A percentile compares a stretch with the other conserved stretches of the same genome.
Evolutionary conservation across 2,888 invertebrate species (phyloP).

Genomic region (Boloria euphrosyne): DNA sequence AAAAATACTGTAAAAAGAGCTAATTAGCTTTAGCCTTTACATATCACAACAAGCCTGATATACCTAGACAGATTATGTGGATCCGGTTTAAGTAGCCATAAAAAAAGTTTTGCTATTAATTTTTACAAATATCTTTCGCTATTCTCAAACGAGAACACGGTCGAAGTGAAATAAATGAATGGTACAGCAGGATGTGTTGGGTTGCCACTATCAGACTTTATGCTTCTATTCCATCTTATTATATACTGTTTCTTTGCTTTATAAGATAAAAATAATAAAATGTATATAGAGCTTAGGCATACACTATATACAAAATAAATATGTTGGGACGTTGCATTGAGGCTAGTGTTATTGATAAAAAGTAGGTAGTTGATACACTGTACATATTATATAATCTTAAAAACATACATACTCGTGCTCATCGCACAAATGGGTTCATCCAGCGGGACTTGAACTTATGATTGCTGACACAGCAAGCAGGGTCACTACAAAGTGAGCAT

Average conservation of each 20-base stretch:
- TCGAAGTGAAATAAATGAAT: constrained; percentile 27
- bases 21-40: constrained; percentile 8
- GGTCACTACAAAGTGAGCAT: too few species aligned
- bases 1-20: background rate
- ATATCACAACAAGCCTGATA: background rate
- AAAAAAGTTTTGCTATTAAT: constrained; percentile 24
- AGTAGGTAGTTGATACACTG: too few species aligned
- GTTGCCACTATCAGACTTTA: constrained; percentile 1
- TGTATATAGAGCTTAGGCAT: too few species aligned
- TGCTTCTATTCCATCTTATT: background rate
- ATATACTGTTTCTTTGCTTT: background rate
- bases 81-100: constrained; percentile 10
- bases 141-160: constrained; percentile 30
- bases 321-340: too few species aligned
- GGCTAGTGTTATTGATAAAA: too few species aligned
- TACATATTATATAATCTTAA: too few species aligned
- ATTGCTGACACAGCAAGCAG: too few species aligned
- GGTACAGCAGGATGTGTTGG: constrained; percentile 15
- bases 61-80: constrained; percentile 9
- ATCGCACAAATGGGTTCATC: too few species aligned
- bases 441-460: too few species aligned
- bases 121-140: constrained; percentile 31
- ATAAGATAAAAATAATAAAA: too few species aligned
- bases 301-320: too few species aligned
- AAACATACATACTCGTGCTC: too few species aligned